Evolutionary conservation across 2,888 invertebrate genomes (phyloP).

Genomic region (Ichneumoninae sp.): DNA sequence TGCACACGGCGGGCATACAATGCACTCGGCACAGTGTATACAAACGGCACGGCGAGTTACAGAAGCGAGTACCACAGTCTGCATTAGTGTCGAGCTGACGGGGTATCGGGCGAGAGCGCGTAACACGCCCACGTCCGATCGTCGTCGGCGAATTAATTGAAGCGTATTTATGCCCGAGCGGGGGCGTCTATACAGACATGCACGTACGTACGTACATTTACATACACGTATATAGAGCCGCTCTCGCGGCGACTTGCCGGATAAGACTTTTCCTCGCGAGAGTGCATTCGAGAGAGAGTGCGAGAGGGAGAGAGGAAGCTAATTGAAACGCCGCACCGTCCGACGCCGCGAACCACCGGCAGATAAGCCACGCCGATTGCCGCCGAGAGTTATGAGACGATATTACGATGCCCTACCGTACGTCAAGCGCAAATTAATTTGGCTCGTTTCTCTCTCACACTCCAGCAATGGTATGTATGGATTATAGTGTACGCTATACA

Average conservation of each 20-base stretch:
- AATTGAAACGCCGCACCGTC: constrained; percentile 81
- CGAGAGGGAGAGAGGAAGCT: constrained; percentile 69
- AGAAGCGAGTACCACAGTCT: constrained; percentile 37
- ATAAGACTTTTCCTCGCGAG: constrained; percentile 81
- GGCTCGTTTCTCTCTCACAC: constrained; percentile 69
- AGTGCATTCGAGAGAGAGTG: constrained; percentile 21
- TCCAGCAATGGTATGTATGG: constrained; percentile 14
- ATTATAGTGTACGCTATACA: neutral
- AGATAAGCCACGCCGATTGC: constrained; percentile 82
- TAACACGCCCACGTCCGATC: constrained; percentile 65
- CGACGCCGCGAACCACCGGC: constrained; percentile 71
- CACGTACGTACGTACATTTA: neutral
- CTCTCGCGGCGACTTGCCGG: constrained; percentile 67
- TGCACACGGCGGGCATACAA: constrained; percentile 5
- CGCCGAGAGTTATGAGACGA: constrained; percentile 83
- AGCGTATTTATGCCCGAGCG: constrained; percentile 79
- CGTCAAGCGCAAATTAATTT: constrained; percentile 83
- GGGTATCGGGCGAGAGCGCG: constrained; percentile 52
- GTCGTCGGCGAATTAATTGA: constrained; percentile 80
- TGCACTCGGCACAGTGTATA: constrained; percentile 12
- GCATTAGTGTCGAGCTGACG: constrained; percentile 55
- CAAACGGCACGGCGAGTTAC: neutral
- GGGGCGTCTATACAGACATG: constrained; percentile 14
- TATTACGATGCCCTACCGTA: constrained; percentile 81
- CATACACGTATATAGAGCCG: constrained; percentile 7